Conservation (phyloP, 1,140 invertebrate genomes). For the Dendroctonus valens region DNA sequence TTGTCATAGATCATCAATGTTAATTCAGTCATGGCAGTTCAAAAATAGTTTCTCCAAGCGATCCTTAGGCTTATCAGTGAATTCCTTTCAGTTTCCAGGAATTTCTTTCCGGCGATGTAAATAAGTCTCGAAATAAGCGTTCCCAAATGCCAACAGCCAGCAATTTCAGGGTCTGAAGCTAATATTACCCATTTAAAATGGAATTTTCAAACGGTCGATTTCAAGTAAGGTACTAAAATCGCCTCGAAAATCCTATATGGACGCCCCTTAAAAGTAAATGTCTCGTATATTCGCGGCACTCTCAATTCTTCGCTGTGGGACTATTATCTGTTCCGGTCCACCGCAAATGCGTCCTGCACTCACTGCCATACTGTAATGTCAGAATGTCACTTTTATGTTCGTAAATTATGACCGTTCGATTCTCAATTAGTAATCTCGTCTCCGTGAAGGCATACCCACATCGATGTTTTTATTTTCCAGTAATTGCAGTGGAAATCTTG, state of each 20-base stretch:
- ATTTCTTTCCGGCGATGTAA: too few relatives aligned
- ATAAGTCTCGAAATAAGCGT: too few relatives aligned
- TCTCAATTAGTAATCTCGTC: constrained; percentile 27
- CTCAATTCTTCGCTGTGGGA: constrained; percentile 20
- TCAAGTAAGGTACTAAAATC: not conserved
- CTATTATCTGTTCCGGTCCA: constrained; percentile 28
- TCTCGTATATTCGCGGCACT: constrained; percentile 17
- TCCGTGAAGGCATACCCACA: constrained; percentile 19
- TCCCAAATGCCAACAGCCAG: too few relatives aligned
- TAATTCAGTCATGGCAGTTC: too few relatives aligned
- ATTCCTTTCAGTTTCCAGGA: too few relatives aligned
- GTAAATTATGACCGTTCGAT: constrained; percentile 28
- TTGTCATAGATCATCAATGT: too few relatives aligned
- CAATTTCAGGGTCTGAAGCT: too few relatives aligned
- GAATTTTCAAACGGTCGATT: too few relatives aligned
- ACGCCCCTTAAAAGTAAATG: constrained; percentile 17
- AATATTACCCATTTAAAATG: too few relatives aligned
- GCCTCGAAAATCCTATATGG: not conserved
- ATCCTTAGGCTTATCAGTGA: too few relatives aligned
- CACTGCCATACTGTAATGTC: constrained; percentile 28
- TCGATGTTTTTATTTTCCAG: constrained; percentile 14
- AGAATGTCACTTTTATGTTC: constrained; percentile 29
- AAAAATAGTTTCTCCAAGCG: too few relatives aligned
- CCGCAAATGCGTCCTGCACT: constrained; percentile 29
- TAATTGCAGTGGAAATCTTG: constrained; percentile 18